Evolutionary conservation across 1,140 invertebrate genomes (phyloP).

Genomic region (Lepidostoma basale): DNA sequence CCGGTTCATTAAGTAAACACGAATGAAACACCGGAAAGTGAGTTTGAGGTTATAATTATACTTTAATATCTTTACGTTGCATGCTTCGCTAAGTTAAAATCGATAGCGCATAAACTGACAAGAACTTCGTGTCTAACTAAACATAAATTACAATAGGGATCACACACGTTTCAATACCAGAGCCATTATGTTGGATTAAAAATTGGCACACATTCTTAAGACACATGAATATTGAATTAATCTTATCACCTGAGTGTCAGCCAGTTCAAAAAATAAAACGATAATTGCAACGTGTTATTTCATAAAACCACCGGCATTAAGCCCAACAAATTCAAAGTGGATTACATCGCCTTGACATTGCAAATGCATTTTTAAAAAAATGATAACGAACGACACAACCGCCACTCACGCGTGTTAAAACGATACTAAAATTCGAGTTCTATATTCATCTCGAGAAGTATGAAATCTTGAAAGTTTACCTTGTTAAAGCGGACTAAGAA

Average conservation of each 20-base stretch:
- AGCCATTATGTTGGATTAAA: conserved; percentile 1
- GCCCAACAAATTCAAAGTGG: not conserved
- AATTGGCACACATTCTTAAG: conserved; percentile 19
- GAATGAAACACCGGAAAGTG: too few relatives aligned
- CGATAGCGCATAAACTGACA: too few relatives aligned
- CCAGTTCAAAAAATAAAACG: not conserved
- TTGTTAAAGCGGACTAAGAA: conserved; percentile 20
- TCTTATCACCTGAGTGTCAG: too few relatives aligned
- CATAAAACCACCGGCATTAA: not conserved
- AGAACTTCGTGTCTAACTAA: too few relatives aligned
- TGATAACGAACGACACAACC: not conserved
- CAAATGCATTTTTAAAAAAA: not conserved
- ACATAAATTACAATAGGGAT: too few relatives aligned
- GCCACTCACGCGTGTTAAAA: not conserved
- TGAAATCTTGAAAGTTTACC: conserved; percentile 26
- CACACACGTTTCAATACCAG: not conserved
- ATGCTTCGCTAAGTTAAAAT: too few relatives aligned
- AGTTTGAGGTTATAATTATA: too few relatives aligned
- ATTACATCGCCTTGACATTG: conserved; percentile 30
- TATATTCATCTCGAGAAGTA: conserved; percentile 37
- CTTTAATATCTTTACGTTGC: too few relatives aligned
- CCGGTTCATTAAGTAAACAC: too few relatives aligned
- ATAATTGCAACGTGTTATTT: not conserved
- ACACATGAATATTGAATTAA: conserved; percentile 14
- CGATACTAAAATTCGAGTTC: conserved; percentile 28